Percentiles rank a stretch among this genome's conserved stretches.
Conservation (phyloP, 2,797 vertebrate species). For the Hippocampus kuda region DNA sequence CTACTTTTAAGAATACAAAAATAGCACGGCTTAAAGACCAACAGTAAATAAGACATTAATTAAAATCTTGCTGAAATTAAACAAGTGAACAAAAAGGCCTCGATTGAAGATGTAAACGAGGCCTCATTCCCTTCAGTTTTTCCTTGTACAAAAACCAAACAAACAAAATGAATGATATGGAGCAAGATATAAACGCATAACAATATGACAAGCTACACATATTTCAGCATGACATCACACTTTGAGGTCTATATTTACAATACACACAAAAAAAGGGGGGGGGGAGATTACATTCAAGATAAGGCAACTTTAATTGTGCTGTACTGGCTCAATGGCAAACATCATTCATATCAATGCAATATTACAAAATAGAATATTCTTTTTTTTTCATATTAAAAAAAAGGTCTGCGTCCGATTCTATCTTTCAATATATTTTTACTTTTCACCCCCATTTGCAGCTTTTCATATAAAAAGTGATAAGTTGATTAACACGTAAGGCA, state of each 20-base stretch:
- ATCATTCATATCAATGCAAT: constrained; percentile 19
- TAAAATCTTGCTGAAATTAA: background rate
- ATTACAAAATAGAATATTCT: constrained; percentile 30
- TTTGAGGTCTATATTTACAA: constrained; percentile 71
- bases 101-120: constrained; percentile 30
- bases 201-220: background rate
- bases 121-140: constrained; percentile 36
- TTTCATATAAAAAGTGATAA: background rate
- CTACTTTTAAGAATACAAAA: constrained; percentile 81
- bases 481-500: background rate
- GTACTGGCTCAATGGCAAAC: constrained; percentile 54
- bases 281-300: constrained; percentile 73
- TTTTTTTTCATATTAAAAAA: constrained; percentile 3
- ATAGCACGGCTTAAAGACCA: constrained; percentile 33
- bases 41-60: constrained; percentile 15
- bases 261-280: constrained; percentile 33
- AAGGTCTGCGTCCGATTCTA: background rate
- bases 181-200: constrained; percentile 45
- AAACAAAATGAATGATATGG: constrained; percentile 40
- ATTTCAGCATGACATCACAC: constrained; percentile 38
- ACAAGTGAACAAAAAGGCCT: constrained; percentile 22
- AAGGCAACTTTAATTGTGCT: constrained; percentile 53
- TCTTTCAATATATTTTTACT: background rate
- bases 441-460: background rate
- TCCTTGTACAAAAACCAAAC: constrained; percentile 32